Conservation (phyloP, 1,140 invertebrate species). For the Branchinecta lynchi region DNA sequence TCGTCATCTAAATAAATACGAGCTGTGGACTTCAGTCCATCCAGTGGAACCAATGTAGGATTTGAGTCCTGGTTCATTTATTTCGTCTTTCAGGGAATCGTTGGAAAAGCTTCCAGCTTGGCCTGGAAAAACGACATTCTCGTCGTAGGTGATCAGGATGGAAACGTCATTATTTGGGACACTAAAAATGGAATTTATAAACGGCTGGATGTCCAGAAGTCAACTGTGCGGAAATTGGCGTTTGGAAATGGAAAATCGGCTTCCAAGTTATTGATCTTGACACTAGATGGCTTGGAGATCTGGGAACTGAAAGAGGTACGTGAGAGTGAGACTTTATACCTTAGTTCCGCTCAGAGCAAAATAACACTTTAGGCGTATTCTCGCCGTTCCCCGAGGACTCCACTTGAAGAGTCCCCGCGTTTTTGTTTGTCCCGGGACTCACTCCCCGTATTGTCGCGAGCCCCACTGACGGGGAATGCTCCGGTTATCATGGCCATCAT, state of each 20-base stretch:
- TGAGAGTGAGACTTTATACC: not conserved
- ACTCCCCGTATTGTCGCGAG: too few relatives aligned
- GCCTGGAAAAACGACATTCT: not conserved
- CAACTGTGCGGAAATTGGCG: not conserved
- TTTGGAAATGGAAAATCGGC: not conserved
- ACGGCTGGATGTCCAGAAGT: not conserved
- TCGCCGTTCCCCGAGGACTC: too few relatives aligned
- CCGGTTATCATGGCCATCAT: too few relatives aligned
- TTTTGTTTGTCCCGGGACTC: too few relatives aligned
- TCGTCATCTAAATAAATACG: too few relatives aligned
- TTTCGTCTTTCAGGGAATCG: not conserved
- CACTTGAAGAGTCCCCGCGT: too few relatives aligned
- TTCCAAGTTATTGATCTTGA: not conserved
- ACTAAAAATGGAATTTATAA: conserved; percentile 1
- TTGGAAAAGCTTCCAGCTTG: not conserved
- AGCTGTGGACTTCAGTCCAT: too few relatives aligned
- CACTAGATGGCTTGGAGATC: not conserved
- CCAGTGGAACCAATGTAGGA: too few relatives aligned
- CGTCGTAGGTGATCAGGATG: not conserved
- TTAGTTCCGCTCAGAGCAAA: too few relatives aligned
- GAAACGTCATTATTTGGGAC: not conserved
- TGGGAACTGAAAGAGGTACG: not conserved
- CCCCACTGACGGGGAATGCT: too few relatives aligned
- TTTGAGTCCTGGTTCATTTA: too few relatives aligned
- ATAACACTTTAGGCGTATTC: too few relatives aligned